Conservation (phyloP, 2,113 vertebrate species). For the Arenaria interpres region DNA sequence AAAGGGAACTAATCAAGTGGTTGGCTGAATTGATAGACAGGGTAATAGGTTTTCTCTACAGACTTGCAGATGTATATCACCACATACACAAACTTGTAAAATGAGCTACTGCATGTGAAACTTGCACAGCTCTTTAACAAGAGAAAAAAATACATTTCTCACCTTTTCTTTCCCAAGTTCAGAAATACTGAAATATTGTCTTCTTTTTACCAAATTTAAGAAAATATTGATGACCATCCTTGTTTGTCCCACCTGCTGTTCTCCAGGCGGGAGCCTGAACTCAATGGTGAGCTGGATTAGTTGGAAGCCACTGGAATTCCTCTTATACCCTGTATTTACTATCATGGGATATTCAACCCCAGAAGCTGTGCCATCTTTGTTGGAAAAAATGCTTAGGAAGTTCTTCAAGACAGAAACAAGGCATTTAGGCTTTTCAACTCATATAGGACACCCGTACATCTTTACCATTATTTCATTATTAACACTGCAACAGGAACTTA, state of each 20-base stretch:
- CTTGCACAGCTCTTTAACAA: not conserved
- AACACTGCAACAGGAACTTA: not conserved
- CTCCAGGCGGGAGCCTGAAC: not conserved
- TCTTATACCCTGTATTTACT: not conserved
- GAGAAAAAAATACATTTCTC: not conserved
- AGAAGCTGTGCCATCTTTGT: not conserved
- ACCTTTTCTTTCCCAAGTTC: not conserved
- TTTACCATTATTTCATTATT: not conserved
- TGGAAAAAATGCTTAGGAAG: not conserved
- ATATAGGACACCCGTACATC: not conserved
- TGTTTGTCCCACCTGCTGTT: not conserved
- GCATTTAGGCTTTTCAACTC: not conserved
- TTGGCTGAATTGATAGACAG: not conserved
- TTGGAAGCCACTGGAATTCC: not conserved
- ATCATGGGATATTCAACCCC: not conserved
- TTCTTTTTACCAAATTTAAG: not conserved
- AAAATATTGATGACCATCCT: not conserved
- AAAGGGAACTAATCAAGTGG: not conserved
- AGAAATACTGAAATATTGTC: not conserved
- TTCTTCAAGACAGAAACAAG: not conserved
- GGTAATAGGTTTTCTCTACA: not conserved
- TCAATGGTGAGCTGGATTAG: rapidly evolving
- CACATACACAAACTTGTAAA: not conserved
- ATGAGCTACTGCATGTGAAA: not conserved
- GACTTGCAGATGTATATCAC: not conserved